A percentile compares a stretch with the other conserved stretches of the same genome.
Evolutionary conservation across 2,888 invertebrate species (phyloP).

Genomic region (Norana najaformis): DNA sequence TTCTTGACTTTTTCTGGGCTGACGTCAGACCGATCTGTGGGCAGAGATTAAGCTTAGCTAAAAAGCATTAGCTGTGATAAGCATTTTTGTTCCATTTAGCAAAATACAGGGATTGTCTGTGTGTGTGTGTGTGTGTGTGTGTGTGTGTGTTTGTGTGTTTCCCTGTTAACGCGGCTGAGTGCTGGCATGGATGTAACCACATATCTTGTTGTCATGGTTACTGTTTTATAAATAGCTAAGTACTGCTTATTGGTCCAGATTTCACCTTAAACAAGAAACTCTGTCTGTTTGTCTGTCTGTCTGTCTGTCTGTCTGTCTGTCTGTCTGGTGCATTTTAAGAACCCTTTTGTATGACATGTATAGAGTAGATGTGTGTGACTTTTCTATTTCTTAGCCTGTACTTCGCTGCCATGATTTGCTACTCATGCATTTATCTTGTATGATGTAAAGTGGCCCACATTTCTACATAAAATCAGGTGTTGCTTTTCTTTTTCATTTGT

Average conservation of each 20-base stretch:
- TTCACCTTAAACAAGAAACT: no score
- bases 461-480: no score
- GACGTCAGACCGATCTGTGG: neutral
- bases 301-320: no score
- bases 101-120: neutral
- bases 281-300: no score
- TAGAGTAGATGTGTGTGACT: no score
- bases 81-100: neutral
- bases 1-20: neutral
- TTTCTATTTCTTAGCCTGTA: no score
- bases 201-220: neutral
- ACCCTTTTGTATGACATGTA: no score
- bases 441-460: no score
- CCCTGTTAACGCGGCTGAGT: neutral
- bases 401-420: no score
- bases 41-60: neutral
- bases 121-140: neutral
- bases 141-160: neutral
- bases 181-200: neutral
- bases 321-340: no score
- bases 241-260: neutral
- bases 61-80: neutral
- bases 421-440: no score
- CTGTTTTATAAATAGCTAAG: neutral
- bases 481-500: no score